Conservation (phyloP, 2,888 invertebrate genomes). For the Scelioninae gen. 2 region DNA sequence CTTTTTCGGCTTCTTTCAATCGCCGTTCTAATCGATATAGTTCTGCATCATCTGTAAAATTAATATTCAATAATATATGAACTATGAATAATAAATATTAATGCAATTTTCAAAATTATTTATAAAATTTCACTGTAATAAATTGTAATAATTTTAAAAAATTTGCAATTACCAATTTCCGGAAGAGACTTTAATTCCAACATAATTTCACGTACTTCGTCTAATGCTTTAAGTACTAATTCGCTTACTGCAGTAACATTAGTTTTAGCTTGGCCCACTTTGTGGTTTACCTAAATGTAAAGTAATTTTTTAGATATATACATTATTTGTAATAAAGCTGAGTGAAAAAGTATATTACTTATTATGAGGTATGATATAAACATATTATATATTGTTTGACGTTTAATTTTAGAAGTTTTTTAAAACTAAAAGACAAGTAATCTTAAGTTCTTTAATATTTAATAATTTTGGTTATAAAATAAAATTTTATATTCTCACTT, state of each 20-base stretch:
- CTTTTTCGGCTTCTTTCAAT: slow-evolving; percentile 82
- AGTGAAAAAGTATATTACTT: slow-evolving; percentile 2
- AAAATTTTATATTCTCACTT: no score
- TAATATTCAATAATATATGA: no score
- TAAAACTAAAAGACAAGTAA: no score
- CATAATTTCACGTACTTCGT: slow-evolving; percentile 86
- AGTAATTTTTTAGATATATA: slow-evolving; percentile 14
- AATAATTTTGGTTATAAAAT: no score
- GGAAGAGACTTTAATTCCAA: slow-evolving; percentile 85
- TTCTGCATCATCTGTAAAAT: slow-evolving; percentile 78
- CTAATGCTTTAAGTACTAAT: slow-evolving; percentile 87
- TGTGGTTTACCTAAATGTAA: slow-evolving; percentile 78
- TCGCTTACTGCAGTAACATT: slow-evolving; percentile 88
- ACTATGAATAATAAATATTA: background rate
- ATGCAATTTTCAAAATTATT: background rate
- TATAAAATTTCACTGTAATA: no score
- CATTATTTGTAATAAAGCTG: slow-evolving; percentile 3
- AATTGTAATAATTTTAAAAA: background rate
- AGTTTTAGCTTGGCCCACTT: slow-evolving; percentile 90
- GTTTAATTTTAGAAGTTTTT: no score
- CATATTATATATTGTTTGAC: no score
- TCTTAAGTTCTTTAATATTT: no score
- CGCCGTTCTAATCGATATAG: slow-evolving; percentile 82
- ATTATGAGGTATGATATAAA: background rate
- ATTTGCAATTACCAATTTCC: slow-evolving; percentile 77